A percentile compares a stretch with the other conserved stretches of the same genome.
phyloP scores from a whole-genome alignment of 1,140 invertebrate genomes.

The Steinernema khuongi region DNA sequence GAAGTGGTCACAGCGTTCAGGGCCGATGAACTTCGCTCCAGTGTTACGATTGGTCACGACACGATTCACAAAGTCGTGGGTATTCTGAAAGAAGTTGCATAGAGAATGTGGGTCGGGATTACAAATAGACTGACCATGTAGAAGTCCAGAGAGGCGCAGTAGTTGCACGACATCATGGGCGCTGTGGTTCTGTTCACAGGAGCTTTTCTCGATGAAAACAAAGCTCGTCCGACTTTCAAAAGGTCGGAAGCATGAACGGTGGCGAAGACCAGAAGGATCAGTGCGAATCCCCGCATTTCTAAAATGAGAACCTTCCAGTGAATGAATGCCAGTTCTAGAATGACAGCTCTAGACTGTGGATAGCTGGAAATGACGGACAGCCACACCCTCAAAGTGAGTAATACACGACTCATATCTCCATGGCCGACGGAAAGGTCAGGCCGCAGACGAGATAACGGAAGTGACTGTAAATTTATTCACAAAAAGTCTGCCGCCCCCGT shows the following conservation, averaged over 20 bases:
- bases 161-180: neutral
- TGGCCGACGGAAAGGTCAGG: too few species aligned
- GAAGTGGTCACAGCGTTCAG: neutral
- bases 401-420: too few species aligned
- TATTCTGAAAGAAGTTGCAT: neutral
- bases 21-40: neutral
- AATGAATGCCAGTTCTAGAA: too few species aligned
- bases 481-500: too few species aligned
- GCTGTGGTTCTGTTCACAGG: neutral
- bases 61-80: neutral
- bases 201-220: neutral
- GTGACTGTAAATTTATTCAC: too few species aligned
- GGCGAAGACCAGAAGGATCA: neutral
- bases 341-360: too few species aligned
- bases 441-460: too few species aligned
- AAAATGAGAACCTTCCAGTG: too few species aligned
- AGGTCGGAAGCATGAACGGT: neutral
- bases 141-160: conserved; percentile 1
- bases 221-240: neutral
- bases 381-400: too few species aligned
- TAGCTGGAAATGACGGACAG: too few species aligned
- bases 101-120: neutral
- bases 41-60: neutral
- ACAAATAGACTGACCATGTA: neutral
- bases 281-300: too few species aligned